These are phyloP conservation scores for Paramacrobiotus metropolitanus DNA, from an alignment of 1,140 invertebrate genomes.

Conservation along the genomic window DNA sequence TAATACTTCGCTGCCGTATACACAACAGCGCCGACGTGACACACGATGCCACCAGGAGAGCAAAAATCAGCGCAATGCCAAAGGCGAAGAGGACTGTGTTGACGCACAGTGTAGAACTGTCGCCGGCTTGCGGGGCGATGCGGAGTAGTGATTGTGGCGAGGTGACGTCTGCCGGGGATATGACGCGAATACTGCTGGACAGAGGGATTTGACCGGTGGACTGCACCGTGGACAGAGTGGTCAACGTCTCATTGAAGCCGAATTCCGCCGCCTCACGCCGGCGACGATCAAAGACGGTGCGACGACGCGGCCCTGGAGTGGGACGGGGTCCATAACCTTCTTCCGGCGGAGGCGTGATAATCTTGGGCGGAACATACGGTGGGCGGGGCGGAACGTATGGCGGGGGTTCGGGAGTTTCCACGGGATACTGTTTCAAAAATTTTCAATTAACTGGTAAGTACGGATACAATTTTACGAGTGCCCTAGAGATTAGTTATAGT, in stretches of 20 bases:
- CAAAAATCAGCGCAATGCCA: neutral
- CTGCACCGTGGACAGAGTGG: too few species aligned
- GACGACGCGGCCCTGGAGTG: neutral
- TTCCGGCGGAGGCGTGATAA: too few species aligned
- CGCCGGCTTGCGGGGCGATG: neutral
- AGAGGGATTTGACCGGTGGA: neutral
- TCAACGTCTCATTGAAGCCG: too few species aligned
- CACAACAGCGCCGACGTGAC: neutral
- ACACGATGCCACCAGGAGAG: neutral
- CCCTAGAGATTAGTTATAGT: too few species aligned
- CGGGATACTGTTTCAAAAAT: too few species aligned
- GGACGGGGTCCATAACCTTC: too few species aligned
- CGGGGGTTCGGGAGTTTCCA: neutral
- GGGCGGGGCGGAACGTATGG: neutral
- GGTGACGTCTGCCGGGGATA: neutral
- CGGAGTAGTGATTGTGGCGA: neutral
- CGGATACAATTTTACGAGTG: too few species aligned
- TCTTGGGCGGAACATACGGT: neutral
- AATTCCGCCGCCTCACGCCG: neutral
- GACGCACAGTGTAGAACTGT: neutral
- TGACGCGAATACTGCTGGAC: neutral
- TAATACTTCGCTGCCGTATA: neutral
- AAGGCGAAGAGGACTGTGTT: slow-evolving; percentile 1
- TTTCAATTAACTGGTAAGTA: too few species aligned
- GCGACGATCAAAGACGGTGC: neutral